Evolutionary conservation across 2,113 vertebrate species (phyloP).

Genomic region (Apodemus speciosus): DNA sequence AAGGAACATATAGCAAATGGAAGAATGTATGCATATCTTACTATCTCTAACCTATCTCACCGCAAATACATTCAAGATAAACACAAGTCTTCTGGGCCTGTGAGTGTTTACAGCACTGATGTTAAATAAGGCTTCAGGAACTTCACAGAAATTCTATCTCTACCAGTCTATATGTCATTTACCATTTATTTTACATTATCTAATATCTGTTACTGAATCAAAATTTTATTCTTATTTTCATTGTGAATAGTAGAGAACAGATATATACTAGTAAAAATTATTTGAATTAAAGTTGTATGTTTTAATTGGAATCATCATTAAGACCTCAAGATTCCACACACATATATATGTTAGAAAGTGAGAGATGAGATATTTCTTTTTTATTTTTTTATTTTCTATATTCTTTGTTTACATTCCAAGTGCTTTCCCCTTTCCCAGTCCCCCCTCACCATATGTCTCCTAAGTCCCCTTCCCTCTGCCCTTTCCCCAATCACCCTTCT

Average conservation of each 20-base stretch:
- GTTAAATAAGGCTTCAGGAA: not conserved
- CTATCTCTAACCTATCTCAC: fast-evolving
- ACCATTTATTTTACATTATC: not conserved
- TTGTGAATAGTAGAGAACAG: not conserved
- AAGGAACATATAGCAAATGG: not conserved
- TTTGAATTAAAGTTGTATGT: not conserved
- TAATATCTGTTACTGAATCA: not conserved
- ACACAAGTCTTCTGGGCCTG: too few species aligned
- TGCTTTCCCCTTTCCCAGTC: too few species aligned
- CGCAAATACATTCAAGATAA: not conserved
- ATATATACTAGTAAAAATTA: not conserved
- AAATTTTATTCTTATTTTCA: not conserved
- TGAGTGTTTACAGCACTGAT: not conserved
- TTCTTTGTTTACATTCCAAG: too few species aligned
- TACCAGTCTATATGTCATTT: not conserved
- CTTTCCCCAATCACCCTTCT: too few species aligned
- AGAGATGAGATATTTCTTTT: not conserved
- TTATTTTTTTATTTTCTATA: too few species aligned
- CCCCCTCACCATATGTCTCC: too few species aligned
- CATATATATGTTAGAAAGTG: not conserved
- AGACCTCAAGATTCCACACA: not conserved
- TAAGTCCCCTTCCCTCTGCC: too few species aligned
- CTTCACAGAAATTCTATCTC: not conserved
- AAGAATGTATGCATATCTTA: not conserved
- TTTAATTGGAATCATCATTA: not conserved